phyloP scores from a whole-genome alignment of 2,888 invertebrate species.

The Andrena bucephala region DNA sequence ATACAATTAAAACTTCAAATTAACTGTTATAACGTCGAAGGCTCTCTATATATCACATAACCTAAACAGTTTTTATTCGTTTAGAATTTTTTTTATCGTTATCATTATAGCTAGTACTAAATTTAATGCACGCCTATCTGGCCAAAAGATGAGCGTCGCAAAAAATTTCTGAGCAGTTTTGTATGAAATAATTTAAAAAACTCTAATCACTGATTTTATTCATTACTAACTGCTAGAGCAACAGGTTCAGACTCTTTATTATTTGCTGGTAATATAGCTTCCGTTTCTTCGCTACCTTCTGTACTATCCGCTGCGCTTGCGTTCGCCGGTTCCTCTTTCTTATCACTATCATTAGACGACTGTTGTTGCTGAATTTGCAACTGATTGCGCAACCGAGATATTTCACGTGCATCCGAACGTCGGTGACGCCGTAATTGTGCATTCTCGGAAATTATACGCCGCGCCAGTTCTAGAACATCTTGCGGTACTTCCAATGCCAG shows the following conservation, averaged over 20 bases:
- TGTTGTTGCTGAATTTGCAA: conserved; percentile 74
- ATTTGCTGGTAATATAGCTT: conserved; percentile 68
- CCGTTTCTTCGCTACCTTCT: conserved; percentile 76
- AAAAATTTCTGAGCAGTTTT: conserved; percentile 76
- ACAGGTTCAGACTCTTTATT: conserved; percentile 74
- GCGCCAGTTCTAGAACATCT: conserved; percentile 75
- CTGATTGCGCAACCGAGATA: conserved; percentile 76
- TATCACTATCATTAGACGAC: conserved; percentile 55
- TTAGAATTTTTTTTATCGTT: conserved; percentile 73
- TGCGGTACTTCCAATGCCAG: conserved; percentile 76
- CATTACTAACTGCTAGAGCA: conserved; percentile 74
- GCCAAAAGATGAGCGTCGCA: conserved; percentile 77
- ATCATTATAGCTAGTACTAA: conserved; percentile 71
- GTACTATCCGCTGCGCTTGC: conserved; percentile 81
- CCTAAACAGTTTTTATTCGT: conserved; percentile 78
- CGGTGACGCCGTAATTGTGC: conserved; percentile 69
- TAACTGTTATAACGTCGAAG: conserved; percentile 79
- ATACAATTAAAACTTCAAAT: conserved; percentile 76
- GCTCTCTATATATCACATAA: conserved; percentile 82
- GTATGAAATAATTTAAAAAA: conserved; percentile 69
- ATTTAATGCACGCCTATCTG: conserved; percentile 77
- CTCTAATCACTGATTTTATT: conserved; percentile 73
- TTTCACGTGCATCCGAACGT: conserved; percentile 77
- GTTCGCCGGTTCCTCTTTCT: conserved; percentile 67
- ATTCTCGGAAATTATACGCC: conserved; percentile 72